Conservation (phyloP, 2,888 invertebrate genomes). For the Atethmia centrago region DNA sequence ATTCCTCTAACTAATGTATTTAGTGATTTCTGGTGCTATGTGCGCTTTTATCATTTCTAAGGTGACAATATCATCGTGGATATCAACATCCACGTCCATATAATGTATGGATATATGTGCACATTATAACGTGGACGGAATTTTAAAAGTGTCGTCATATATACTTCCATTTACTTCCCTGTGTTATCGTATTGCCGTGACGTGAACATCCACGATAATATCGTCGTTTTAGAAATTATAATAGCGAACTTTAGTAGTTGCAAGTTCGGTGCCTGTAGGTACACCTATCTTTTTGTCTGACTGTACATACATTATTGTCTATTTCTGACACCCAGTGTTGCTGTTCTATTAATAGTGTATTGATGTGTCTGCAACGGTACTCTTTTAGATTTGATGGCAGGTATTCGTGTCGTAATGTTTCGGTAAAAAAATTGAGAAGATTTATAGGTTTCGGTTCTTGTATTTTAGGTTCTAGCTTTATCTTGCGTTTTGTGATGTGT, state of each 20-base stretch:
- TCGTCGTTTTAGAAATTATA: too few species aligned
- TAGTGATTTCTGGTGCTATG: background rate
- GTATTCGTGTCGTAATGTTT: conserved; percentile 54
- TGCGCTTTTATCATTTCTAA: too few species aligned
- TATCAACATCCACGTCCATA: too few species aligned
- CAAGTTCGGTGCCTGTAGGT: background rate
- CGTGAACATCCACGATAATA: too few species aligned
- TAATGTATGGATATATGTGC: too few species aligned
- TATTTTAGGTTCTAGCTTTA: background rate
- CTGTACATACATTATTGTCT: conserved; percentile 69
- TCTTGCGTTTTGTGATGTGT: background rate
- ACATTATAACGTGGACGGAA: too few species aligned
- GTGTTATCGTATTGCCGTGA: too few species aligned
- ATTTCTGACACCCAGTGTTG: conserved; percentile 67
- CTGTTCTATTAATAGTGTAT: conserved; percentile 69
- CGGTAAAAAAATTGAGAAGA: conserved; percentile 23
- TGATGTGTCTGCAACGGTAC: conserved; percentile 60
- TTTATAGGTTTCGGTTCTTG: conserved; percentile 16
- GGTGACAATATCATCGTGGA: too few species aligned
- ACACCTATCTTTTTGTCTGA: background rate
- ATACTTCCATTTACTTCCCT: too few species aligned
- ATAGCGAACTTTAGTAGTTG: background rate
- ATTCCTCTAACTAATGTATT: background rate
- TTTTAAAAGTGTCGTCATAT: too few species aligned
- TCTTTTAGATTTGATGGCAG: conserved; percentile 60